These are phyloP conservation scores for Mallotus villosus DNA, from an alignment of 2,797 vertebrate genomes.

Conservation along the genomic window DNA sequence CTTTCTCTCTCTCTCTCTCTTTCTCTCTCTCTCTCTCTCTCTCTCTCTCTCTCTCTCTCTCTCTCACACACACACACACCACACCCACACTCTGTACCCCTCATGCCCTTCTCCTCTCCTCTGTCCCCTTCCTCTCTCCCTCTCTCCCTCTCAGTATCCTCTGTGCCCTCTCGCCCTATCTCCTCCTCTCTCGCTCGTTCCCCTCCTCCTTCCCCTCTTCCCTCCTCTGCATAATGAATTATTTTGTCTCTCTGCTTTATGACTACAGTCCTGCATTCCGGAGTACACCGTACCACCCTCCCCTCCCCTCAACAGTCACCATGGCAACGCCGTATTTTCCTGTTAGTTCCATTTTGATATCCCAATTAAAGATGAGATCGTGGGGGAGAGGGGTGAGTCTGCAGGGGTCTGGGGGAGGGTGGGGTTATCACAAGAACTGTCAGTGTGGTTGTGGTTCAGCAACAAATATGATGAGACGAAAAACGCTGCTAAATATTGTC, in stretches of 20 bases:
- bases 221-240: conserved; percentile 25
- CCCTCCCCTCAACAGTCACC: conserved; percentile 41
- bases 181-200: conserved; percentile 36
- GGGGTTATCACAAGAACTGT: neutral
- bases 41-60: neutral
- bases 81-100: neutral
- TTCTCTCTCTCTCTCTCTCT: neutral
- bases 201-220: conserved; percentile 41
- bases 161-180: conserved; percentile 22
- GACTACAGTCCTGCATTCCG: conserved; percentile 41
- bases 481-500: neutral
- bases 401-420: neutral
- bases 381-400: neutral
- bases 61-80: neutral
- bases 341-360: conserved; percentile 49
- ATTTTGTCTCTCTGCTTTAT: conserved; percentile 31
- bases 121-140: conserved; percentile 4
- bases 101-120: neutral
- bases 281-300: conserved; percentile 28
- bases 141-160: conserved; percentile 31
- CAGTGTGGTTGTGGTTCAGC: neutral
- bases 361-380: conserved; percentile 43
- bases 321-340: conserved; percentile 55
- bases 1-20: neutral
- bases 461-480: neutral